Base-by-base conservation (phyloP, 2,888 invertebrate genomes). In the Dugesia japonica region DNA sequence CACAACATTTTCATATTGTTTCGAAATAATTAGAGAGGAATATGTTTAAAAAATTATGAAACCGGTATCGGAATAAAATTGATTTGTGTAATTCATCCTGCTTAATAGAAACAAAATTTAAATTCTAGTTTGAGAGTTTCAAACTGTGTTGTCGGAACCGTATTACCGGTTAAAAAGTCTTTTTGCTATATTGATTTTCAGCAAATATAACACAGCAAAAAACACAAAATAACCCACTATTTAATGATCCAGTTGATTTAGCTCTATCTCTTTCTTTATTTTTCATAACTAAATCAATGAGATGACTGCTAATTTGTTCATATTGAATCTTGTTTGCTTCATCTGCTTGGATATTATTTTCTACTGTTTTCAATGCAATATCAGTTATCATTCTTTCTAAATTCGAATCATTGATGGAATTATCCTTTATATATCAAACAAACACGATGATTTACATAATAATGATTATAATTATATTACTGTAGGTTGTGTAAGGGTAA, bases 251-350 rank as follows among this genome's bases (percentile, higher is more conserved):
- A 4, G 56, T 56, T 56, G 56, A 56, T 56, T 56, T 56, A 9
- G 56, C 56, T 56, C 56, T 4, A 56, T 56, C 56, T 23, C 56
- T 56, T 56, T 56, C 56, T n/a, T 56, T 56, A n/a, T 56, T 56
- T 23, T 56, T 56, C 56, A 56, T 56, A 4, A 56, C 56, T n/a
- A 56, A 56, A 23, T 56, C 56, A 13, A 56, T n/a, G 20, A 56
- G 23, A 56, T 56, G 56, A n/a, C 56, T 56, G n/a, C 17, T 56
- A 13, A 56, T 56, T n/a, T 56, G 4, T 56, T 56, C 56, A 13
- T 13, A 13, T 4, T n/a, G 20, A n/a, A 20, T 56, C 1, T 23
- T 56, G n/a, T 56, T 56, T 23, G 4, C 17, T 4, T 56, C 56
- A 20, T 56, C n/a, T 13, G 1, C n/a, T 23, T n/a, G 9, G 56